Evolutionary conservation across 2,797 vertebrate genomes (phyloP), one percentile per base, ranked within the genome.

Genomic region (Acomys russatus): DNA sequence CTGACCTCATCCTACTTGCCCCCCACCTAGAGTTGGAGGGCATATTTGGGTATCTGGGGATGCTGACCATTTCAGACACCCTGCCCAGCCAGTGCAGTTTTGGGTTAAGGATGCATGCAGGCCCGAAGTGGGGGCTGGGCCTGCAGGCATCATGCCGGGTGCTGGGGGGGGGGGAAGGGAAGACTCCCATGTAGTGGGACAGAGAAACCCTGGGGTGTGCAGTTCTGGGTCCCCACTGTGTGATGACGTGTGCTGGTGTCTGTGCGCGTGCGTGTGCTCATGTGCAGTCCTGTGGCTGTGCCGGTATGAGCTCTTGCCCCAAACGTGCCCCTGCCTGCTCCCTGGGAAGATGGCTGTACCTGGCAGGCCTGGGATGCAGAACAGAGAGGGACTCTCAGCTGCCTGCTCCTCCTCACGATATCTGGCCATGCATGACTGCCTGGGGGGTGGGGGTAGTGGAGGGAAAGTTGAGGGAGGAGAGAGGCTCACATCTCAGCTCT

Each of bases 1-100:
- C 84, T 96, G 97, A 97, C 97, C 95, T 96, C 96, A 94, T 93
- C 96, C 94, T 94, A 82, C 77, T 96, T 97, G 94, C 49, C 90
- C 90, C 95, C 90, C 64, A 92, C 95, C 93, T 97, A 92, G 94
- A 96, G 84, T 83, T 35, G 11, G 76, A 94, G 93, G 93, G 30
- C 88, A 84, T 90, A 94, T 90, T 82, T 95, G 61, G 90, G 96
- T 85, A 14, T 6, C 18, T 30, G 30, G 20, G 59, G 76, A n/a
- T 44, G 61, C 87, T 64, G 18, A 49, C 74, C 20, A 17, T 49
- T 77, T 95, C 49, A 88, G 91, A 90, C 51, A 90, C 90, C 44
- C 56, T 96, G 66, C 79, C 93, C 73, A 86, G 88, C 91, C 84
- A 90, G 86, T 54, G 49, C 71, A 95, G 56, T 44, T 59, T 20